Base-by-base conservation (phyloP, 2,797 vertebrate genomes). In the Schizopygopsis pylzovi region DNA sequence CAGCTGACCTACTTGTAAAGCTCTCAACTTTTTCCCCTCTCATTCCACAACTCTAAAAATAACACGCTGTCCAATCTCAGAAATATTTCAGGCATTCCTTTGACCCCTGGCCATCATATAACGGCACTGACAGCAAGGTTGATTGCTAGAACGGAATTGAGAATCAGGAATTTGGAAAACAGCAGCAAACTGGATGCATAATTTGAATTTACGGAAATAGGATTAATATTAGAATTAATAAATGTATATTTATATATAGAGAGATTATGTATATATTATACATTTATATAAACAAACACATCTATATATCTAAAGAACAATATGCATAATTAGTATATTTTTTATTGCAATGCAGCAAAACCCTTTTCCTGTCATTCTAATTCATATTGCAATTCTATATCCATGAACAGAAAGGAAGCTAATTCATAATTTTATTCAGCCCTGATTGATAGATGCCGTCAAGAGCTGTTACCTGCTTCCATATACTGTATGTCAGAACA, bases 1-100 rank as follows among this genome's bases (percentile, higher is more conserved):
- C 90, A 93, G 92, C 92, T 95, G 95, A 95, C 95, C 95, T 95
- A 95, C 94, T 96, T 95, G 92, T 92, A 88, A 90, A 90, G 91
- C 94, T 95, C 92, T 93, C 93, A 93, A 95, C 92, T 93, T 95
- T 95, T 92, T 63, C 33, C 82, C 68, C 65, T 81, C 63, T 78
- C 68, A 39, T 85, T 94, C 93, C 94, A 68, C 93, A 95, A 91
- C 91, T 94, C 94, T 95, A 95, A 94, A 95, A 95, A 95, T 95
- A 96, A 90, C 91, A 93, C 92, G 61, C 90, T 92, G 93, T 93
- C 92, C 94, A 93, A 88, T 94, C 94, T 93, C 92, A 93, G 93
- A 94, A 93, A 92, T 91, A 92, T 94, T 92, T 95, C 92, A 92
- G 92, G 91, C 89, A 92, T 93, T 94, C 91, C 15, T 90, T 93